Percentiles rank a stretch among this genome's conserved stretches.
Evolutionary conservation across 1,140 invertebrate genomes (phyloP).

Genomic region (Panulirus ornatus): DNA sequence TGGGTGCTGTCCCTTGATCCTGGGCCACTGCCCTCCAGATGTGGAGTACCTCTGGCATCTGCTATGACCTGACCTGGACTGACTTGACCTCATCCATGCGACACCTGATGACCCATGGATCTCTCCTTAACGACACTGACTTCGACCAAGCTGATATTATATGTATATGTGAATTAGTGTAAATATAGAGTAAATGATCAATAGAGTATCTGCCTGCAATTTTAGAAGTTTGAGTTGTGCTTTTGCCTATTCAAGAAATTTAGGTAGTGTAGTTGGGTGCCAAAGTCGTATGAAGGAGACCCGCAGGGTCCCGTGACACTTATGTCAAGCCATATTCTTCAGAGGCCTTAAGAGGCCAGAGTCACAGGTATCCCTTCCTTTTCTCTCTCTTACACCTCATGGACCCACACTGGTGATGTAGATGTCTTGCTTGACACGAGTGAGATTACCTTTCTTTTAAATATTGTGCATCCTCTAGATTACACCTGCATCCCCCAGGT

Average conservation of each 20-base stretch:
- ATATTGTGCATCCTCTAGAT: neutral
- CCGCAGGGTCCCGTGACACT: neutral
- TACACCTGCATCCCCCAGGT: neutral
- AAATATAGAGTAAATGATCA: neutral
- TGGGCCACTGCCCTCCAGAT: slow-evolving; percentile 36
- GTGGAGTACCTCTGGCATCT: slow-evolving; percentile 68
- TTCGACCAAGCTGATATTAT: neutral
- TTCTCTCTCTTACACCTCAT: neutral
- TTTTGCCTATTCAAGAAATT: neutral
- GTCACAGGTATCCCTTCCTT: neutral
- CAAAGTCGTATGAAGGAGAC: neutral
- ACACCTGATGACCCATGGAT: neutral
- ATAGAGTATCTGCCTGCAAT: neutral
- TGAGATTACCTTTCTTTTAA: neutral
- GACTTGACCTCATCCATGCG: slow-evolving; percentile 30
- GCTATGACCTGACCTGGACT: slow-evolving; percentile 57
- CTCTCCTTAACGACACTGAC: slow-evolving; percentile 7
- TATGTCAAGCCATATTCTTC: neutral
- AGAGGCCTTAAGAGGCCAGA: neutral
- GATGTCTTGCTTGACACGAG: neutral
- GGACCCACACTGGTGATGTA: neutral
- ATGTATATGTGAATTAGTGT: neutral
- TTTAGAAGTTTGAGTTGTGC: neutral
- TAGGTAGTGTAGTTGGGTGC: neutral
- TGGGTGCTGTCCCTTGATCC: neutral